These are phyloP conservation scores for Holacanthus passer DNA, from an alignment of 2,113 vertebrate genomes.

Conservation along the genomic window DNA sequence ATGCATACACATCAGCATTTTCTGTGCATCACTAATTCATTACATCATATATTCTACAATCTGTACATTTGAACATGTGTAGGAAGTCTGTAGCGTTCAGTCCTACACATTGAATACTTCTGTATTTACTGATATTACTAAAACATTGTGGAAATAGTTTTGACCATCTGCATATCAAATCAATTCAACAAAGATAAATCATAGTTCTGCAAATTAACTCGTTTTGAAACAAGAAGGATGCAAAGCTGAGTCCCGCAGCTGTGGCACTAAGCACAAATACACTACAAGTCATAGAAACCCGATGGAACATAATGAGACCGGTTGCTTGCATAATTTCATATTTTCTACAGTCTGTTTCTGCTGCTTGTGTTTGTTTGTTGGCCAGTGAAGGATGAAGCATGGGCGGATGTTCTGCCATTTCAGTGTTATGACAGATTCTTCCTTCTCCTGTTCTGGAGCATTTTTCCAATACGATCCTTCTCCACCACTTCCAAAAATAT, in stretches of 20 bases:
- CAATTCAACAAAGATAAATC: background rate
- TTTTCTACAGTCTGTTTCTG: slow-evolving; percentile 3
- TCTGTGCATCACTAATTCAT: background rate
- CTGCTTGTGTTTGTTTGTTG: slow-evolving; percentile 3
- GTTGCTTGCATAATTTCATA: slow-evolving; percentile 12
- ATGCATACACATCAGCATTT: background rate
- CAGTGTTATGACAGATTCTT: background rate
- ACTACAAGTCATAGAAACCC: background rate
- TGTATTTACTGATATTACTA: background rate
- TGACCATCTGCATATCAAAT: slow-evolving; percentile 21
- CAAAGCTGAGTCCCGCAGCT: background rate
- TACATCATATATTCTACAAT: background rate
- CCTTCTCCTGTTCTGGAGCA: background rate
- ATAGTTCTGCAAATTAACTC: background rate
- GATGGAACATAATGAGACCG: background rate
- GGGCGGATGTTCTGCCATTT: background rate
- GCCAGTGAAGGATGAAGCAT: background rate
- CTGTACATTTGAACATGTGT: background rate
- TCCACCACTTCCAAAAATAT: background rate
- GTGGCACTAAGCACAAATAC: slow-evolving; percentile 7
- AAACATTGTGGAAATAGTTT: background rate
- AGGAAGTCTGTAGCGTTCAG: background rate
- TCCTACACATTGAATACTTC: background rate
- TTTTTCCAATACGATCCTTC: background rate
- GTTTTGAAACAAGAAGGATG: background rate